phyloP scores from a whole-genome alignment of 1,140 invertebrate species.

The Leptinotarsa lineolata region DNA sequence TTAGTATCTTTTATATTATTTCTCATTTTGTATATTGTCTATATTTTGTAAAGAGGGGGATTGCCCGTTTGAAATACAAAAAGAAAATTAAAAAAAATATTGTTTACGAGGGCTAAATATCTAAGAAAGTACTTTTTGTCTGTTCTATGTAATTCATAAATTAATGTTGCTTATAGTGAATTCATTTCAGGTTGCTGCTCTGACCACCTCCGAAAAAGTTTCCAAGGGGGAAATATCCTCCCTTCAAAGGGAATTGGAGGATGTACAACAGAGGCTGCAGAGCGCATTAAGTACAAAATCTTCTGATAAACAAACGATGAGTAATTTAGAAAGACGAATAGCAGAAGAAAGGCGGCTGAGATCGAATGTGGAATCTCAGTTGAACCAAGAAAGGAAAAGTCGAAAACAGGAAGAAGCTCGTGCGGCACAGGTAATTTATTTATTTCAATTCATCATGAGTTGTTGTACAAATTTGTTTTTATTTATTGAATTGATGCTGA shows the following conservation, averaged over 20 bases:
- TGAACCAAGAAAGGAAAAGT: constrained; percentile 74
- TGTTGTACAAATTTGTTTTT: background rate
- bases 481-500: too few relatives aligned
- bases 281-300: constrained; percentile 67
- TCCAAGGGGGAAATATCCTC: constrained; percentile 75
- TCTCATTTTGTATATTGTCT: too few relatives aligned
- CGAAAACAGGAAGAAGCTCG: constrained; percentile 71
- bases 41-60: too few relatives aligned
- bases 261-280: constrained; percentile 71
- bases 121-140: background rate
- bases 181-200: constrained; percentile 51
- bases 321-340: constrained; percentile 77
- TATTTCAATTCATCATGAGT: background rate
- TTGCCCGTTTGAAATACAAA: too few relatives aligned
- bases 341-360: constrained; percentile 82
- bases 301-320: constrained; percentile 77
- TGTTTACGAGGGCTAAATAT: background rate
- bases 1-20: too few relatives aligned
- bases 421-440: constrained; percentile 61
- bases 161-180: background rate
- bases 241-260: constrained; percentile 81
- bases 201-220: constrained; percentile 70
- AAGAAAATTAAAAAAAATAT: too few relatives aligned
- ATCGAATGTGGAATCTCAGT: constrained; percentile 74
- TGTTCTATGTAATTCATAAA: background rate